Percentiles rank a stretch among this genome's conserved stretches.
Evolutionary conservation across 2,888 invertebrate genomes (phyloP).

Genomic region (Hyposoter dolosus): DNA sequence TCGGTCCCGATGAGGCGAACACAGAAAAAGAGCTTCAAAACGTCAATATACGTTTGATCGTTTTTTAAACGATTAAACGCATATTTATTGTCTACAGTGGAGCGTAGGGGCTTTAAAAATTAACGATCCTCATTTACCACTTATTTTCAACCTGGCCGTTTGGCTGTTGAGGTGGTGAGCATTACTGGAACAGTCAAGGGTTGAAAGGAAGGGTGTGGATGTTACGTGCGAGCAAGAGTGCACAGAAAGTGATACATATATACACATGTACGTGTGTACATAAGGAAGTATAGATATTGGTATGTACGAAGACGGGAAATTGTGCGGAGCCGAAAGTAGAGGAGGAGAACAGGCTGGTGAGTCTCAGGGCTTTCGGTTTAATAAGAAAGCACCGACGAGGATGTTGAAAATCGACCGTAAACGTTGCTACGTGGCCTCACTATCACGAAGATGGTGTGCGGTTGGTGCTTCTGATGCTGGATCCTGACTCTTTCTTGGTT

Average conservation of each 20-base stretch:
- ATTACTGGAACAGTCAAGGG: conserved; percentile 34
- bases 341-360: conserved; percentile 39
- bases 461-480: conserved; percentile 54
- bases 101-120: conserved; percentile 53
- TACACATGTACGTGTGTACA: too few relatives aligned
- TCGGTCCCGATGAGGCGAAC: not conserved
- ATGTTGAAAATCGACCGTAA: conserved; percentile 68
- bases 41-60: conserved; percentile 13
- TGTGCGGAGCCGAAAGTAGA: conserved; percentile 47
- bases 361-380: conserved; percentile 62
- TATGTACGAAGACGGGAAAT: conserved; percentile 41
- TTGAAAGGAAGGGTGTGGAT: conserved; percentile 33
- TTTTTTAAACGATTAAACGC: conserved; percentile 25
- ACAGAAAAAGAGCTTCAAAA: not conserved
- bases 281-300: conserved; percentile 5
- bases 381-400: conserved; percentile 67
- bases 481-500: conserved; percentile 40
- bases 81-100: conserved; percentile 24
- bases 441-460: conserved; percentile 47
- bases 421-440: conserved; percentile 60
- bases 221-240: conserved; percentile 30
- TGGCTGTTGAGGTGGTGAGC: conserved; percentile 31
- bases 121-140: conserved; percentile 61
- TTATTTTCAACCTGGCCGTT: conserved; percentile 57
- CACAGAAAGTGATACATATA: conserved; percentile 30